Base-by-base conservation (phyloP, 2,113 vertebrate species). In the Oreotrochilus melanogaster region DNA sequence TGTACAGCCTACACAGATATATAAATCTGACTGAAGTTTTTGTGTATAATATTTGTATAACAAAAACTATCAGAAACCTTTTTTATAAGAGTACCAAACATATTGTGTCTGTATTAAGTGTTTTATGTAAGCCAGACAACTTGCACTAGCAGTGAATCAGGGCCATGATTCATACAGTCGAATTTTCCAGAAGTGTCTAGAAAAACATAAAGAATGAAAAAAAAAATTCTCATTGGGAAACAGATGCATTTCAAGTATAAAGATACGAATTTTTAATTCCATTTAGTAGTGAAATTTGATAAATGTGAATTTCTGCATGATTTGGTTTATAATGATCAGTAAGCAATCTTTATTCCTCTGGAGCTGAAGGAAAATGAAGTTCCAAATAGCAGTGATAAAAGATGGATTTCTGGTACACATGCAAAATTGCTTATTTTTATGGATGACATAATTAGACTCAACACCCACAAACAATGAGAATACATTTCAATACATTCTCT, bases 381-480 rank as follows among this genome's bases (percentile, higher is more conserved):
- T 93, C 74, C 93, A 91, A 97, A 97, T 82, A 93, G 45, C 80
- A 71, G 18, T 82, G 84, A 97, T 96, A 97, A 97, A 97, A 96
- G 96, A 93, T 73, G 96, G 69, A 97, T 97, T 98, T 97, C 95
- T 98, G 93, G 92, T 71, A 53, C 82, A 97, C 69, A 79, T 88
- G 76, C 25, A 96, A 97, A 98, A 97, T 91, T 97, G 87, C 97
- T 97, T 98, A 90, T 97, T 97, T 98, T 98, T 96, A 97, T 86
- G 88, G 92, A 67, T 95, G 93, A 81, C 93, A 98, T 98, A 97
- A 97, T 97, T 95, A 95, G 95, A 97, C 88, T 95, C 86, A 97
- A 97, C 79, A 92, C 51, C 43, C 88, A 95, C 95, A 97, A 93
- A 97, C 91, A 98, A 97, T 84, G 61, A 93, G 91, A 94, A 97